Evolutionary conservation across 2,113 vertebrate species (phyloP).

Genomic region (Podiceps cristatus): DNA sequence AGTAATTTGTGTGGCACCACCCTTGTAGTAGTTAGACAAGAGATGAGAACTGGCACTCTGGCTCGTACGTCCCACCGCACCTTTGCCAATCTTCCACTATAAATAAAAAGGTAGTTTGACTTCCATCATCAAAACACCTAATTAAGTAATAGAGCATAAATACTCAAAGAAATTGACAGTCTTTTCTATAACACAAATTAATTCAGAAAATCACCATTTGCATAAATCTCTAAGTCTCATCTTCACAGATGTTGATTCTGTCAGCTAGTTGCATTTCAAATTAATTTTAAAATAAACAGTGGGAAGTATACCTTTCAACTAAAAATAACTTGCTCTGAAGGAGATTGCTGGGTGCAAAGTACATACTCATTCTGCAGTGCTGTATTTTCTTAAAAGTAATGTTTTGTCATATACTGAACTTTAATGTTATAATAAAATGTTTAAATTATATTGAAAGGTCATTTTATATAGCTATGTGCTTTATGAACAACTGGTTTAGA

Average conservation of each 20-base stretch:
- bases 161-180: slow-evolving; percentile 72
- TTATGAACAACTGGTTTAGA: neutral
- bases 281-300: slow-evolving; percentile 79
- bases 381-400: slow-evolving; percentile 31
- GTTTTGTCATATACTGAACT: neutral
- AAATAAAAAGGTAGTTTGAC: slow-evolving; percentile 67
- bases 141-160: slow-evolving; percentile 75
- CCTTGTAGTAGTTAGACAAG: neutral
- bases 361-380: slow-evolving; percentile 18
- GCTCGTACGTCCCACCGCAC: neutral
- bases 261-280: slow-evolving; percentile 80
- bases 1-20: neutral
- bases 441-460: neutral
- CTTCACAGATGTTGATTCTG: slow-evolving; percentile 82
- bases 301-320: slow-evolving; percentile 76
- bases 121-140: slow-evolving; percentile 73
- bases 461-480: neutral
- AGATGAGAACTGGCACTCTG: neutral
- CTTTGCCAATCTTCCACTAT: slow-evolving; percentile 47
- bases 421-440: neutral
- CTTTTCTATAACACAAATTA: slow-evolving; percentile 74
- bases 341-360: slow-evolving; percentile 20
- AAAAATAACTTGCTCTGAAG: slow-evolving; percentile 72
- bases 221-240: slow-evolving; percentile 79
- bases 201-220: slow-evolving; percentile 76